Conservation (phyloP, 2,113 vertebrate genomes). For the Mustelus asterias region DNA sequence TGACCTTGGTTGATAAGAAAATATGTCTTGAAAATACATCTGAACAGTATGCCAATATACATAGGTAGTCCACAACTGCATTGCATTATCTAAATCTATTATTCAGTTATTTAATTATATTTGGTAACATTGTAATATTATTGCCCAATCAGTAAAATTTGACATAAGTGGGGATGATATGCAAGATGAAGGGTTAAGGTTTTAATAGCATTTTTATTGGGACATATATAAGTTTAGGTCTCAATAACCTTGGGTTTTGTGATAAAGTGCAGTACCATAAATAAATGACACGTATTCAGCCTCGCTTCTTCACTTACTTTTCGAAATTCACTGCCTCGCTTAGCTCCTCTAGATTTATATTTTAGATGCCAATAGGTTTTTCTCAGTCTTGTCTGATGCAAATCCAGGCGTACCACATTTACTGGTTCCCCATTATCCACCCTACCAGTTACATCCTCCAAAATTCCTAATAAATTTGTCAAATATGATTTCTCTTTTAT, state of each 20-base stretch:
- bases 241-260: neutral
- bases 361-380: too few species aligned
- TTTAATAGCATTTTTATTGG: neutral
- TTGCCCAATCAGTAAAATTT: neutral
- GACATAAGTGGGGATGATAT: neutral
- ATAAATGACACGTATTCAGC: neutral
- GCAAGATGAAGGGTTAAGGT: neutral
- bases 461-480: too few species aligned
- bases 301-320: neutral
- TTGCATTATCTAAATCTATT: neutral
- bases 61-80: neutral
- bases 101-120: neutral
- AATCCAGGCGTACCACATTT: too few species aligned
- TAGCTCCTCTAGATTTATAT: too few species aligned
- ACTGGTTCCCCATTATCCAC: too few species aligned
- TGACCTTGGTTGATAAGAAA: neutral
- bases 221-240: neutral
- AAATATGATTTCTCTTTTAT: too few species aligned
- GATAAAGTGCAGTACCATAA: neutral
- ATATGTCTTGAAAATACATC: neutral
- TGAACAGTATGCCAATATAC: neutral
- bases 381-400: too few species aligned
- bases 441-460: too few species aligned
- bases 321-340: neutral
- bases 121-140: neutral